These are phyloP conservation scores for Crematogaster levior DNA, from an alignment of 2,888 invertebrate genomes.

Conservation along the genomic window DNA sequence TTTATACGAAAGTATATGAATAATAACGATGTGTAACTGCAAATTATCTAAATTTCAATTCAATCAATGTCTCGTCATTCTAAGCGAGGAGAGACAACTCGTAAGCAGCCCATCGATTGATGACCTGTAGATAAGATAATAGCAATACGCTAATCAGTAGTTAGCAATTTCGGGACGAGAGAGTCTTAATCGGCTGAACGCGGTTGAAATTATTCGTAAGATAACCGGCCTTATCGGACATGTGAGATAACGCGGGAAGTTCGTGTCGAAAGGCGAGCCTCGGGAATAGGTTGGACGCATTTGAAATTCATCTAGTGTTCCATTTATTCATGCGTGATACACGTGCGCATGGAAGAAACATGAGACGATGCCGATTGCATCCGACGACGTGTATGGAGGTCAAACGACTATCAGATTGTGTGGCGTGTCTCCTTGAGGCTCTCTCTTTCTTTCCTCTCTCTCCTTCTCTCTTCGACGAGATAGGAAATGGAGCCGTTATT, in stretches of 20 bases:
- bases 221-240: slow-evolving; percentile 21
- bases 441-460: neutral
- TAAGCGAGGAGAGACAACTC: neutral
- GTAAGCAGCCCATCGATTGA: neutral
- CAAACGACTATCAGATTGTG: slow-evolving; percentile 46
- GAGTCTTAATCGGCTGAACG: slow-evolving; percentile 13
- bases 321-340: slow-evolving; percentile 70
- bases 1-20: neutral
- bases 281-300: slow-evolving; percentile 43
- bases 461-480: slow-evolving; percentile 11
- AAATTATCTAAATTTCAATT: neutral
- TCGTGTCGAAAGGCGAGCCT: neutral
- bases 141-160: neutral
- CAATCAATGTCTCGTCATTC: neutral
- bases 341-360: slow-evolving; percentile 66
- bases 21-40: neutral
- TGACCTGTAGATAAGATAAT: neutral
- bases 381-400: slow-evolving; percentile 60
- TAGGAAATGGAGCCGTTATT: slow-evolving; percentile 47
- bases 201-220: slow-evolving; percentile 38
- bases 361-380: slow-evolving; percentile 57
- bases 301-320: slow-evolving; percentile 69
- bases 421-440: slow-evolving; percentile 1
- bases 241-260: slow-evolving; percentile 19
- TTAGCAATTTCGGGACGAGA: neutral